A percentile compares a stretch with the other conserved stretches of the same genome.
phyloP scores from a whole-genome alignment of 2,888 invertebrate genomes.

The Taphrorychus bicolor region DNA sequence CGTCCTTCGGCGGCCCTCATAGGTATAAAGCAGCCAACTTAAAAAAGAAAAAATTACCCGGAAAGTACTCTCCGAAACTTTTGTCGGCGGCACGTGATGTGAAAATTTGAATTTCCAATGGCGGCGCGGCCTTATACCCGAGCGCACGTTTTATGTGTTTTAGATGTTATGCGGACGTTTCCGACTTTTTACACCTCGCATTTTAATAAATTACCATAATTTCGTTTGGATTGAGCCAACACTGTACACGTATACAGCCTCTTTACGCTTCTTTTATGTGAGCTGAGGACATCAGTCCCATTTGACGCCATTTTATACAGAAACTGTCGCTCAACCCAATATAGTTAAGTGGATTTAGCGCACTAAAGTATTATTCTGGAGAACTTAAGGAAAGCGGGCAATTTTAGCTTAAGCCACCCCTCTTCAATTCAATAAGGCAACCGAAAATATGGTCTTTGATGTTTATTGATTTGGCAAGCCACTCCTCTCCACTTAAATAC shows the following conservation, averaged over 20 bases:
- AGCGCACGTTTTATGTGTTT: constrained; percentile 24
- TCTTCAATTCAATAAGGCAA: too few species aligned
- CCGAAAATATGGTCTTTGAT: too few species aligned
- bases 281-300: too few species aligned
- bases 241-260: background rate
- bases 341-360: too few species aligned
- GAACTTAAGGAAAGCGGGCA: too few species aligned
- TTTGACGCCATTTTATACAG: too few species aligned
- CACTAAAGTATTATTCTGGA: too few species aligned
- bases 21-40: constrained; percentile 1
- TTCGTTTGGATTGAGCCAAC: constrained; percentile 29
- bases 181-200: constrained; percentile 31
- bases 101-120: constrained; percentile 28
- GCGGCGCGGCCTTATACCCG: constrained; percentile 4
- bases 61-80: constrained; percentile 18
- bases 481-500: too few species aligned
- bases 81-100: constrained; percentile 20
- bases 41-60: constrained; percentile 14
- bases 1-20: background rate
- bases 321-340: too few species aligned
- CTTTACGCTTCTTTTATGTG: background rate
- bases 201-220: constrained; percentile 37
- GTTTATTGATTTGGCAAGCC: too few species aligned
- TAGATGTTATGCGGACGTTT: constrained; percentile 33
- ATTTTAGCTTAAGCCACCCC: too few species aligned